Evolutionary conservation across 2,113 vertebrate genomes (phyloP), one percentile per base, ranked within the genome.

Genomic region (Hystrix cristata): DNA sequence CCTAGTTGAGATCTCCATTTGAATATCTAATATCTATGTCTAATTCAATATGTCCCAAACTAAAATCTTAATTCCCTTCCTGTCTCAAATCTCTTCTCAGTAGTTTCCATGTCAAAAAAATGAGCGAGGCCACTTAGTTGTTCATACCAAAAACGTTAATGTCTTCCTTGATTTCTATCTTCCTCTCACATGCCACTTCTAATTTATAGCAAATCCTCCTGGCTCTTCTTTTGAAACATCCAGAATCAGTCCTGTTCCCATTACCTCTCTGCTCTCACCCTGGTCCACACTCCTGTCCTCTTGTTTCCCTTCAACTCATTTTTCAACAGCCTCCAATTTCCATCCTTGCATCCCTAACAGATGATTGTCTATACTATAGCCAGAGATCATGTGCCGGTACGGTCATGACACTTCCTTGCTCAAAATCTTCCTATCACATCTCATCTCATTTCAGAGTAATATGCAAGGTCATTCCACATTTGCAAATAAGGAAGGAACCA

Each of bases 401-500:
- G 27, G 87, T 46, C 18, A 94, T 80, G 78, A 16, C 14, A 88
- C 31, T 65, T 90, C 25, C 69, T 71, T 43, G 85, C 23, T 88
- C 43, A 82, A 80, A 92, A 90, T 60, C 84, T 60, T 81, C 25
- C 71, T 79, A 46, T 64, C 21, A 67, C 72, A 71, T 87, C 12
- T 85, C 21, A 29, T 21, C 83, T 48, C 72, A 48, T 43, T 25
- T 48, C 34, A 84, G 57, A 91, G n/a, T 78, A 62, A 81, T n/a
- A 95, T 60, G 5, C 74, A 71, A 85, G 90, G 23, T 29, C 11
- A 84, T 65, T n/a, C 21, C 7, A 82, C 10, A 60, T 65, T 86
- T 78, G 31, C 48, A 95, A 80, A 88, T 87, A 95, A 97, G 46
- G n/a, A 79, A 15, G 21, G n/a, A 95, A 78, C 43, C 31, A 90